phyloP scores from a whole-genome alignment of 2,113 vertebrate species.

The Martes martes region DNA sequence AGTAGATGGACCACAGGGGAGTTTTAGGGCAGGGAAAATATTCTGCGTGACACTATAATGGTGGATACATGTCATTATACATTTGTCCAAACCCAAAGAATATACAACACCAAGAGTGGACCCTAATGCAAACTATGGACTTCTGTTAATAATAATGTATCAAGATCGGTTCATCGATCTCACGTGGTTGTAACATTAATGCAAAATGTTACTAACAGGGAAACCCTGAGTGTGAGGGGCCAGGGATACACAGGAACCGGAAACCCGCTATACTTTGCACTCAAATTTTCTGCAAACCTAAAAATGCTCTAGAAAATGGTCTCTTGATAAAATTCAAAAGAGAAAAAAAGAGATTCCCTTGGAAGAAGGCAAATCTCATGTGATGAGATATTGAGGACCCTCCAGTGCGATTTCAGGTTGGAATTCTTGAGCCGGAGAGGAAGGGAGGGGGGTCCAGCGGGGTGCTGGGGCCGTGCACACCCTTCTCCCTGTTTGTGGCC shows the following conservation, averaged over 20 bases:
- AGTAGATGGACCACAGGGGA: neutral
- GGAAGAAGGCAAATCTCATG: neutral
- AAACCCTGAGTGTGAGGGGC: fast-evolving
- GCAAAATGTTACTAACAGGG: neutral
- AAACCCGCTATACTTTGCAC: too few relatives aligned
- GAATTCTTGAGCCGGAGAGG: too few relatives aligned
- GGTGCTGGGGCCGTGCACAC: fast-evolving
- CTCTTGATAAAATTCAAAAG: neutral
- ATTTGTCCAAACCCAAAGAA: neutral
- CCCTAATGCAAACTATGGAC: fast-evolving
- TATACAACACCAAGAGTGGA: fast-evolving
- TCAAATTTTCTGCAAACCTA: neutral
- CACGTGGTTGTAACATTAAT: fast-evolving
- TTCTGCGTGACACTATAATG: fast-evolving
- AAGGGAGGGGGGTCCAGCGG: neutral
- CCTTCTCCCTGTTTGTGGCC: neutral
- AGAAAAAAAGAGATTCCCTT: neutral
- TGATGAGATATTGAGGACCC: fast-evolving
- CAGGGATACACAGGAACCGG: fast-evolving
- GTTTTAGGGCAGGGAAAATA: neutral
- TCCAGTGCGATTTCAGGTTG: neutral
- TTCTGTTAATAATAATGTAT: fast-evolving
- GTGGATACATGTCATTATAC: neutral
- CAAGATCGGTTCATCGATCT: fast-evolving
- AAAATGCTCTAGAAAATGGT: neutral